phyloP scores from a whole-genome alignment of 2,888 invertebrate species.

The Syritta pipiens region DNA sequence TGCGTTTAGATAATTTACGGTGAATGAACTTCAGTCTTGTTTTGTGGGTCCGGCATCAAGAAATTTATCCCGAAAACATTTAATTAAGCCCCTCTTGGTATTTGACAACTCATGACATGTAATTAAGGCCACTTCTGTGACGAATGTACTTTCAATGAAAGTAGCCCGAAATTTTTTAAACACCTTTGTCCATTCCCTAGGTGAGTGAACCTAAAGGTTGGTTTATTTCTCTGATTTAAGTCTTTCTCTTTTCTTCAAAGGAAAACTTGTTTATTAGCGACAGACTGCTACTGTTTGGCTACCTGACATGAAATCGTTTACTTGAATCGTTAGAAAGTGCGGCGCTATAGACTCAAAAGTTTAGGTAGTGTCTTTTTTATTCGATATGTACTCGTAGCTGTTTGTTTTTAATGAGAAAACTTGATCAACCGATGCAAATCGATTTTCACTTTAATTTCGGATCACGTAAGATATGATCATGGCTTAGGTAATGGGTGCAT shows the following conservation, averaged over 20 bases:
- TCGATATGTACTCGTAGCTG: neutral
- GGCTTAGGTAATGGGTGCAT: conserved; percentile 14
- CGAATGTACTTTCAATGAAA: no score
- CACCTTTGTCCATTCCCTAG: conserved; percentile 11
- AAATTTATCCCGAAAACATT: conserved; percentile 17
- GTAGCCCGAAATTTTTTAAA: conserved; percentile 8
- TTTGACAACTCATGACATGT: conserved; percentile 20
- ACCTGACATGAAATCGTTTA: conserved; percentile 45
- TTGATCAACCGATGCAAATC: conserved; percentile 26
- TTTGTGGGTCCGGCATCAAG: no score
- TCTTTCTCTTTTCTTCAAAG: conserved; percentile 20
- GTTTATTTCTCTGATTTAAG: neutral
- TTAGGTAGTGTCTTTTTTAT: neutral
- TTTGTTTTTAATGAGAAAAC: conserved; percentile 20
- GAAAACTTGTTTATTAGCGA: conserved; percentile 21
- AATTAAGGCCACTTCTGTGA: conserved; percentile 17
- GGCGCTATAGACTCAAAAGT: neutral
- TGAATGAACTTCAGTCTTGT: conserved; percentile 25
- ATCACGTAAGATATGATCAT: conserved; percentile 23
- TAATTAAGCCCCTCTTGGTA: conserved; percentile 13
- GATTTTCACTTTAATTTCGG: conserved; percentile 23
- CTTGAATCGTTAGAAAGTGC: conserved; percentile 41
- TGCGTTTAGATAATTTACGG: neutral
- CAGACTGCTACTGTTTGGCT: conserved; percentile 2
- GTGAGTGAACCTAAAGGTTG: conserved; percentile 33